Percentiles rank a stretch among this genome's conserved stretches.
Evolutionary conservation across 2,797 vertebrate species (phyloP).

Genomic region (Syngnathus rostellatus): DNA sequence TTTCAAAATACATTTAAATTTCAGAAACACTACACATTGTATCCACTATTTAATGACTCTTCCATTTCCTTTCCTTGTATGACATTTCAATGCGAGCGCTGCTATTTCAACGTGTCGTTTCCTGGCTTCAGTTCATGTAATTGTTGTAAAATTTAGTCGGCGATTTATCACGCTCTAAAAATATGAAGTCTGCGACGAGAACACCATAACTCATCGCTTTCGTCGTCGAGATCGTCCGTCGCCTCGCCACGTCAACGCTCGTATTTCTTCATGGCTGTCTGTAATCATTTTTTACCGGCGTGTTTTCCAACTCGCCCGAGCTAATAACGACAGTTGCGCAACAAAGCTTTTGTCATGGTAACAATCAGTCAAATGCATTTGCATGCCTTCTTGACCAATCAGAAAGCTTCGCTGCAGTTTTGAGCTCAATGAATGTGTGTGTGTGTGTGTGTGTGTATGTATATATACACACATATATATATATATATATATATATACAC

Average conservation of each 20-base stretch:
- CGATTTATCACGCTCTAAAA: slow-evolving; percentile 6
- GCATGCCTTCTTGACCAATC: background rate
- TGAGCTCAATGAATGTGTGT: background rate
- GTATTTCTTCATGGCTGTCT: background rate
- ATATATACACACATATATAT: too few relatives aligned
- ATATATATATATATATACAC: too few relatives aligned
- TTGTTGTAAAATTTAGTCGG: background rate
- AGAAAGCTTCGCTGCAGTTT: background rate
- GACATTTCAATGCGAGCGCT: background rate
- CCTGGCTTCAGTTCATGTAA: slow-evolving; percentile 1
- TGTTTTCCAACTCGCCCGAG: background rate
- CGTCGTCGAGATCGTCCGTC: background rate
- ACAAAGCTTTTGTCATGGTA: background rate
- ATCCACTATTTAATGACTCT: background rate
- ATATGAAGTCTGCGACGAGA: slow-evolving; percentile 1
- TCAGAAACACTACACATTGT: background rate
- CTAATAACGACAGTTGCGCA: background rate
- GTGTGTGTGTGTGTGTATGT: background rate
- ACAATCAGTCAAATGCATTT: background rate
- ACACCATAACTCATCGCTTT: background rate
- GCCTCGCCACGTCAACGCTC: background rate
- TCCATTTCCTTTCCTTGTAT: background rate
- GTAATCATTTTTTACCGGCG: slow-evolving; percentile 2
- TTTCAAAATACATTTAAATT: background rate
- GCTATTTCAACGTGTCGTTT: slow-evolving; percentile 1